phyloP scores from a whole-genome alignment of 2,797 vertebrate genomes.

The Silurus aristotelis region DNA sequence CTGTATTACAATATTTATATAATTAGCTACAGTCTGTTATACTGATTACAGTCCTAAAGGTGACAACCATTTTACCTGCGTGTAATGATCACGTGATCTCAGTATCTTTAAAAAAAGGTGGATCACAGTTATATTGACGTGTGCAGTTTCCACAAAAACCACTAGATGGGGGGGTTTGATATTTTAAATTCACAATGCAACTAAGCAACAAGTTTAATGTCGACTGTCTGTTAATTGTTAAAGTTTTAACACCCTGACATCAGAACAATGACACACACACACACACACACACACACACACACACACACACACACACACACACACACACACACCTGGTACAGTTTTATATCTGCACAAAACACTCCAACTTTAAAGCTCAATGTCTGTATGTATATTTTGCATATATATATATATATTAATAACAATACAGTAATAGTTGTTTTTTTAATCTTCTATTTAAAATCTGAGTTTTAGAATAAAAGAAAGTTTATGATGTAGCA shows the following conservation, averaged over 20 bases:
- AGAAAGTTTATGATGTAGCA: too few species aligned
- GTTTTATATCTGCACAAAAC: not conserved
- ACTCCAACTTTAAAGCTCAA: too few species aligned
- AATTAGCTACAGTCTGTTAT: not conserved
- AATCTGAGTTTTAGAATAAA: too few species aligned
- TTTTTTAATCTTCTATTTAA: too few species aligned
- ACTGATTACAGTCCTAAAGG: not conserved
- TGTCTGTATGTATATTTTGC: too few species aligned
- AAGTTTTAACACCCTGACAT: not conserved
- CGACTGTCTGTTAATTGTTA: not conserved
- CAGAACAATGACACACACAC: too few species aligned
- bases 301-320: not conserved
- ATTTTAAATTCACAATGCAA: not conserved
- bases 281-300: not conserved
- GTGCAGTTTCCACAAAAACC: not conserved
- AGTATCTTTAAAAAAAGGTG: too few species aligned
- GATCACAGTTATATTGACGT: not conserved
- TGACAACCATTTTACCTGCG: not conserved
- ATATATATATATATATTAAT: too few species aligned
- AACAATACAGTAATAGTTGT: too few species aligned
- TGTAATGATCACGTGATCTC: not conserved
- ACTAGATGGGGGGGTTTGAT: constrained; percentile 15
- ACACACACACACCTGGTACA: not conserved
- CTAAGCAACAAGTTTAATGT: not conserved
- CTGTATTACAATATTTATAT: too few species aligned